These are phyloP conservation scores for Danio jaintianensis DNA, from an alignment of 2,797 vertebrate genomes.

Conservation along the genomic window DNA sequence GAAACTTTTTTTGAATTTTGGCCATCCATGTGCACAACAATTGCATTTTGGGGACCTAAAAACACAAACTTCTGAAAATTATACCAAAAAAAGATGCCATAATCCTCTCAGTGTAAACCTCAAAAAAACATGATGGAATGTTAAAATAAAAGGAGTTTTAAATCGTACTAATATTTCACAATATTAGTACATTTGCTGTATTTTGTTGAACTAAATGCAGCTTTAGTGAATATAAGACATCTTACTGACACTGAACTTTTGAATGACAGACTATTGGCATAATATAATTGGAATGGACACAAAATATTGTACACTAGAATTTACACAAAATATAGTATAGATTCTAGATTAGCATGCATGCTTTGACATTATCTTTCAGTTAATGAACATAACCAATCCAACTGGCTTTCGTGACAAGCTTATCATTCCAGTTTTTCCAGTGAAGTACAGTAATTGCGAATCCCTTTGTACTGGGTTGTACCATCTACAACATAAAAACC, in stretches of 20 bases:
- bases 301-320: no score
- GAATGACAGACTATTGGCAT: background rate
- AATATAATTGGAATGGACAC: no score
- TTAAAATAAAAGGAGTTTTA: background rate
- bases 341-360: background rate
- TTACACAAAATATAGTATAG: background rate
- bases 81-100: no score
- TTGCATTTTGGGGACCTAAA: no score
- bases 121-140: no score
- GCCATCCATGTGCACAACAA: no score
- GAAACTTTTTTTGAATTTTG: no score
- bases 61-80: no score
- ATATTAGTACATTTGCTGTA: background rate
- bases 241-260: background rate
- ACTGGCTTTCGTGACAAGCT: background rate
- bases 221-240: background rate
- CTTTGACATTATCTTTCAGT: background rate
- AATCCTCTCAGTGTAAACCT: no score
- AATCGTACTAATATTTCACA: background rate
- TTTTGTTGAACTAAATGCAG: background rate
- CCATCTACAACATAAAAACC: background rate
- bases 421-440: conserved; percentile 25
- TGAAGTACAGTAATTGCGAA: conserved; percentile 16
- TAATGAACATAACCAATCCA: background rate
- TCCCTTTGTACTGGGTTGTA: conserved; percentile 23